A percentile compares a stretch with the other conserved stretches of the same genome.
Evolutionary conservation across 1,140 invertebrate genomes (phyloP).

Genomic region (Trissolcus basalis): DNA sequence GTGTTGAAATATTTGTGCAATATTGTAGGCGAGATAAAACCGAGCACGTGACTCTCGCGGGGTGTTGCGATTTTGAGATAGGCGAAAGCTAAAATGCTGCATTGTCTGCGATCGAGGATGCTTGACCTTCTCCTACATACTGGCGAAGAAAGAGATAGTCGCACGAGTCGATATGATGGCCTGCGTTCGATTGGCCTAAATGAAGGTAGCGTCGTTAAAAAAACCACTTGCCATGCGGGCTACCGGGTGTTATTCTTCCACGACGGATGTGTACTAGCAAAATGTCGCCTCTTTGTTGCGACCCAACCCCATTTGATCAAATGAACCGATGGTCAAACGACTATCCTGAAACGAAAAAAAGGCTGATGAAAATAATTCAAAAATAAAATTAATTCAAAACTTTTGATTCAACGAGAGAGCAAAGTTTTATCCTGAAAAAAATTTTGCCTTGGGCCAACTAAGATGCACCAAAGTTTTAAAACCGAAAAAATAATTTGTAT

Average conservation of each 20-base stretch:
- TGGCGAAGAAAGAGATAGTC: constrained; percentile 51
- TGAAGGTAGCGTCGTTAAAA: constrained; percentile 44
- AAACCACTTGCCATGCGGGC: constrained; percentile 53
- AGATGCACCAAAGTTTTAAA: no score
- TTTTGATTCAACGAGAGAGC: no score
- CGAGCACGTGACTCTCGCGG: constrained; percentile 25
- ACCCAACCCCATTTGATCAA: constrained; percentile 61
- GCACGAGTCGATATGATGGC: constrained; percentile 39
- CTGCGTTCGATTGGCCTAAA: constrained; percentile 54
- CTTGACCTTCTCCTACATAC: constrained; percentile 74
- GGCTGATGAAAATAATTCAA: no score
- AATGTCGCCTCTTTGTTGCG: constrained; percentile 45
- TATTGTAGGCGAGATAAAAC: constrained; percentile 27
- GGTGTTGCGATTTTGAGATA: constrained; percentile 43
- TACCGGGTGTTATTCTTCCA: constrained; percentile 60
- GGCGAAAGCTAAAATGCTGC: constrained; percentile 64
- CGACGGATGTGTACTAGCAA: constrained; percentile 23
- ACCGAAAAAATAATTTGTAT: no score
- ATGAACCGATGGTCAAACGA: constrained; percentile 64
- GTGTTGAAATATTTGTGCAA: constrained; percentile 30
- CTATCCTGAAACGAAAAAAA: background rate
- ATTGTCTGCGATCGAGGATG: constrained; percentile 72
- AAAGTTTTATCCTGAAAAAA: no score
- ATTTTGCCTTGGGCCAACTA: no score
- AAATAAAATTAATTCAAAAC: no score